Base-by-base conservation (phyloP, 2,113 vertebrate genomes). In the Tinamus guttatus region DNA sequence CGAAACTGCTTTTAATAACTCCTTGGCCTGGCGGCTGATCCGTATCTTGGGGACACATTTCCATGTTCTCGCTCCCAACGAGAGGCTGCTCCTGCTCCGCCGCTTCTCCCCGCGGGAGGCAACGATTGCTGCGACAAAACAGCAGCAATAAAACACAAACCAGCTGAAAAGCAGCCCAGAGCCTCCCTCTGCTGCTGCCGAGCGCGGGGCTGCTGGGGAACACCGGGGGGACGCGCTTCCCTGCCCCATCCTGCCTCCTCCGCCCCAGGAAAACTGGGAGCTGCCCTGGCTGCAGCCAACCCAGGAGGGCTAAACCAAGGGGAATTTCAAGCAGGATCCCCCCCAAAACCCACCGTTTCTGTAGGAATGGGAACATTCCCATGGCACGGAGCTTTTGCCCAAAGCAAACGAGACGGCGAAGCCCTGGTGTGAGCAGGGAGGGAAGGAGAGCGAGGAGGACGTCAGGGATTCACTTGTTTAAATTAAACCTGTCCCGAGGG, bases 101-200 rank as follows among this genome's bases (percentile, higher is more conserved):
- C 22, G 34, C 68, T 52, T 17, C 20, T 52, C n/a, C 47, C 47
- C 36, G 69, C 49, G n/a, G 45, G 47, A 76, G n/a, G 19, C 21
- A 59, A 47, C 0, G 3, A 59, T 14, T 0, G 1, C 34, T 41
- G 56, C 59, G 28, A 70, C 83, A 70, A 49, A 81, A 63, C 7
- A 47, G 11, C 38, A 58, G 43, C 1, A 52, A 27, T 52, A 63
- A 70, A 82, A 12, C 0, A 1, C 58, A 28, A 30, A 74, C 32
- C 58, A 47, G 65, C 62, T 15, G 32, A 74, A 89, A 68, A 18
- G 19, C 30, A 28, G 2, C 24, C 60, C 24, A 3, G 13, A 84
- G 7, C 3, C 14, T 49, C 38, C 30, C 71, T 38, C n/a, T n/a
- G 25, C 16, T 17, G 15, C 32, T 51, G 9, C 68, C 34, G 24